A percentile compares a stretch with the other conserved stretches of the same genome.
Evolutionary conservation across 2,113 vertebrate genomes (phyloP).

Genomic region (Dasyornis broadbenti): DNA sequence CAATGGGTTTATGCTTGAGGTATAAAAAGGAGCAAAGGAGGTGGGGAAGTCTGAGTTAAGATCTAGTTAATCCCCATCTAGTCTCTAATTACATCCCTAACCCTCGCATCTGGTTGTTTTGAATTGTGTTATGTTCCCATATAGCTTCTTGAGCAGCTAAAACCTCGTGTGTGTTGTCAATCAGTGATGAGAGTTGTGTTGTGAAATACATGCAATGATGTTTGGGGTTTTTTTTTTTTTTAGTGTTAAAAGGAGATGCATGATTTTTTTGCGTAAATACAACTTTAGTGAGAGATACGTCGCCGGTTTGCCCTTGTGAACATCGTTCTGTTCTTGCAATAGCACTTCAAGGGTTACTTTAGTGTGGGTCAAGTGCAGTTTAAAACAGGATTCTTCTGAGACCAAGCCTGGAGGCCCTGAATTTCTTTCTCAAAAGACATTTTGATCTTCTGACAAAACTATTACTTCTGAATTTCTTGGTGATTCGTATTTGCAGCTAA

Average conservation of each 20-base stretch:
- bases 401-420: conserved; percentile 57
- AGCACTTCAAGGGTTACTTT: conserved; percentile 31
- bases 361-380: conserved; percentile 29
- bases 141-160: neutral
- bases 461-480: conserved; percentile 57
- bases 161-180: neutral
- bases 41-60: neutral
- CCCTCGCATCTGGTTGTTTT: neutral
- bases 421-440: conserved; percentile 35
- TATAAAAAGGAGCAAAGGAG: neutral
- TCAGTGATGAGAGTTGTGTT: neutral
- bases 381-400: conserved; percentile 64
- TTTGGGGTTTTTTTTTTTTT: neutral
- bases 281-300: neutral
- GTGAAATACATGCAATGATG: neutral
- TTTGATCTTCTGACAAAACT: conserved; percentile 72
- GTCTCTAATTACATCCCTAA: neutral
- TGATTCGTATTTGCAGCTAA: neutral
- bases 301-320: neutral
- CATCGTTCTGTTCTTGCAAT: neutral
- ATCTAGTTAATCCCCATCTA: neutral
- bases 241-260: neutral
- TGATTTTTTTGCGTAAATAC: neutral
- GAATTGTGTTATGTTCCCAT: neutral
- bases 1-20: neutral